These are phyloP conservation scores for Xanthostigma xanthostigma DNA, from an alignment of 2,888 invertebrate genomes.

Conservation along the genomic window DNA sequence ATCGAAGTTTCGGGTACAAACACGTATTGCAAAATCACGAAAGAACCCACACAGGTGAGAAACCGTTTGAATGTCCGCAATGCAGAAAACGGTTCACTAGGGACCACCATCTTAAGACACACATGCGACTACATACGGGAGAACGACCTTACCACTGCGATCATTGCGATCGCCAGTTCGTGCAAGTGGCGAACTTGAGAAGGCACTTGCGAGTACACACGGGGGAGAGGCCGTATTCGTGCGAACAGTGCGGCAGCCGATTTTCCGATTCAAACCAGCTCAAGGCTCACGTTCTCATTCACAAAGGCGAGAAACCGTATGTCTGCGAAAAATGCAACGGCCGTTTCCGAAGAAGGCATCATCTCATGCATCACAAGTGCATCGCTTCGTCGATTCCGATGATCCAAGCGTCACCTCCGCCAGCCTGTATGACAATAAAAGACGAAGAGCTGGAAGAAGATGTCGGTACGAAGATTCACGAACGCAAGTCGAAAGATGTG, in stretches of 20 bases:
- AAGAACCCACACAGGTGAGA: constrained; percentile 87
- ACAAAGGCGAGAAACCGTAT: constrained; percentile 83
- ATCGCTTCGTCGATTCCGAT: constrained; percentile 27
- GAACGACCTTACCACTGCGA: constrained; percentile 87
- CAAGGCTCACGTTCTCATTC: constrained; percentile 77
- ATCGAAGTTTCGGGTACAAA: constrained; percentile 82
- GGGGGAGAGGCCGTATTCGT: constrained; percentile 79
- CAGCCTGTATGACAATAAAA: constrained; percentile 27
- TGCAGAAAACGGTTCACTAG: constrained; percentile 86
- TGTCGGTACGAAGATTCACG: constrained; percentile 19
- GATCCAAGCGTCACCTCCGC: constrained; percentile 15
- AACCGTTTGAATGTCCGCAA: constrained; percentile 83
- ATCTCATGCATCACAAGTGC: constrained; percentile 74
- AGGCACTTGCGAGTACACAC: constrained; percentile 84
- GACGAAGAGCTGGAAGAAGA: constrained; percentile 17
- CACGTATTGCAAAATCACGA: constrained; percentile 91
- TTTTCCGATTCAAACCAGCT: constrained; percentile 88
- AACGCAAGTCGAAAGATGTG: constrained; percentile 34
- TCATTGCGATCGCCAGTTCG: constrained; percentile 83
- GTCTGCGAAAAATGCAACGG: constrained; percentile 65
- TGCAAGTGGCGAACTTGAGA: constrained; percentile 82
- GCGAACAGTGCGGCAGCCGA: constrained; percentile 68
- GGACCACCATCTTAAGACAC: constrained; percentile 86
- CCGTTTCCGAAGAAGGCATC: constrained; percentile 72
- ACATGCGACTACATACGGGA: constrained; percentile 83